Evolutionary conservation across 2,113 vertebrate genomes (phyloP), one percentile per base, ranked within the genome.

Genomic region (Pituophis catenifer): DNA sequence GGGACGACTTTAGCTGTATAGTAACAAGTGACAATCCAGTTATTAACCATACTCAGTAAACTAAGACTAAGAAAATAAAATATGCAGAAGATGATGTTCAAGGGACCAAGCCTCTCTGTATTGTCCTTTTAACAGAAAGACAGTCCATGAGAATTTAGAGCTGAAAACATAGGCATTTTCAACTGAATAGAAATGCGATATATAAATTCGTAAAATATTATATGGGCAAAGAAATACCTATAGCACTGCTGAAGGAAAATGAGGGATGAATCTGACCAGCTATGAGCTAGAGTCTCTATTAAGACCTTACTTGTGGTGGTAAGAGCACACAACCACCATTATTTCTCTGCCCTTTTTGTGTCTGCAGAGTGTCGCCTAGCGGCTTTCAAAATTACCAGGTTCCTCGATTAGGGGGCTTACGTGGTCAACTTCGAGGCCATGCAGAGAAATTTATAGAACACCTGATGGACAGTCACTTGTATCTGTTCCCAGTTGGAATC

Each of bases 1-100:
- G 99, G 99, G 93, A 99, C 99, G 93, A 99, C 99, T 97, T 99
- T 99, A 97, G 99, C 99, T 99, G 97, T 13, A 95, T 17, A 94
- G 52, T 93, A 75, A 91, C 89, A 97, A 95, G 89, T 65, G 26
- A 48, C 5, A 58, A 13, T 29, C 75, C 52, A 86, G 8, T 93
- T 38, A 86, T 62, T 93, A 19, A 62, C 21, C 53, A 90, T 11
- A 11, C 29, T 13, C 53, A 59, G 38, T 87, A 59, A 48, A 50
- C 6, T 50, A 11, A 86, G 13, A 54, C n/a, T 29, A 87, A 7
- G 48, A 29, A 93, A 65, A 87, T 15, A 59, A n/a, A 10, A 17
- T 53, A 33, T 55, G 6, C 33, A 91, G 24, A 81, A 53, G 62
- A 70, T 70, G 65, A 70, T 38, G 1, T 8, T 38, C 11, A n/a